Percentiles rank a stretch among this genome's conserved stretches.
These are phyloP conservation scores for Boloria selene DNA, from an alignment of 2,888 invertebrate genomes.

Conservation along the genomic window DNA sequence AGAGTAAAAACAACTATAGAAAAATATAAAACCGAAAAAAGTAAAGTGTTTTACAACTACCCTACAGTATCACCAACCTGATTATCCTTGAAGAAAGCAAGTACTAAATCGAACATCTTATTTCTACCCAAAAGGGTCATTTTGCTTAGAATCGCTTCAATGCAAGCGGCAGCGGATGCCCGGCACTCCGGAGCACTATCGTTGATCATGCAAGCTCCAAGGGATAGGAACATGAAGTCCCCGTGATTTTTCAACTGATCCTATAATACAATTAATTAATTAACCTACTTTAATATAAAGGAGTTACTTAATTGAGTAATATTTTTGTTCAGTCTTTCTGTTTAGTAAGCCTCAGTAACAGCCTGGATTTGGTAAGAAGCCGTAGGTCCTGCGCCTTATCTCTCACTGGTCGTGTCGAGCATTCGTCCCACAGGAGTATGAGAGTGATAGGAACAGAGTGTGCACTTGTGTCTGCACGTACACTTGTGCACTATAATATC, in stretches of 20 bases:
- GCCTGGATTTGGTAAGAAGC: too few relatives aligned
- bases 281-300: too few relatives aligned
- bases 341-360: too few relatives aligned
- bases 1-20: too few relatives aligned
- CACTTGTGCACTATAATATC: too few relatives aligned
- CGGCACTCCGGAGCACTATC: constrained; percentile 90
- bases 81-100: constrained; percentile 86
- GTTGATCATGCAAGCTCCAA: constrained; percentile 90
- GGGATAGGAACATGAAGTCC: constrained; percentile 87
- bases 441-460: too few relatives aligned
- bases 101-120: constrained; percentile 86
- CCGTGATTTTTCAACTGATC: constrained; percentile 82
- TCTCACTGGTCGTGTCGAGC: too few relatives aligned
- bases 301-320: too few relatives aligned
- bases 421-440: too few relatives aligned
- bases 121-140: constrained; percentile 82
- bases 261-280: constrained; percentile 60
- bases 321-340: too few relatives aligned
- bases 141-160: constrained; percentile 86
- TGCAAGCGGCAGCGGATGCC: constrained; percentile 86
- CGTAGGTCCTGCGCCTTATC: too few relatives aligned
- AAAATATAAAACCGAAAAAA: neutral
- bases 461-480: too few relatives aligned
- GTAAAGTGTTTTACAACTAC: neutral
- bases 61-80: constrained; percentile 48